Percentiles rank a stretch among this genome's conserved stretches.
phyloP scores from a whole-genome alignment of 2,888 invertebrate species.

The Mesorhabditis sp. region DNA sequence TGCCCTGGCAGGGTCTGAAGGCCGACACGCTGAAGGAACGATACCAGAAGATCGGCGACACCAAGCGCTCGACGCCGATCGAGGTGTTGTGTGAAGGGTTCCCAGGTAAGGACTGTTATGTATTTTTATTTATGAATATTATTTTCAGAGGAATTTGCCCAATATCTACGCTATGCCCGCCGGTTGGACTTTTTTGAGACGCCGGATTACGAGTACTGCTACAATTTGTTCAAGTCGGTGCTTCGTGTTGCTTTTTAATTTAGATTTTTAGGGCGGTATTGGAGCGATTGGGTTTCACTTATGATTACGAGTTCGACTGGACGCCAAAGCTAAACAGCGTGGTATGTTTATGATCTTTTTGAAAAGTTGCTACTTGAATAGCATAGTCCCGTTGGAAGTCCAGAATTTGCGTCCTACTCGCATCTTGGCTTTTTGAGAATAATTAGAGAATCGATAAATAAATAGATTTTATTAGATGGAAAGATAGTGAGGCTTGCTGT shows the following conservation, averaged over 20 bases:
- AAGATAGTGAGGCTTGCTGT: too few relatives aligned
- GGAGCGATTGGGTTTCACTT: conserved; percentile 52
- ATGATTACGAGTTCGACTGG: conserved; percentile 59
- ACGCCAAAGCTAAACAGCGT: conserved; percentile 56
- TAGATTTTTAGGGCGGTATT: conserved; percentile 26
- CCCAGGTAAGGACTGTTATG: conserved; percentile 63
- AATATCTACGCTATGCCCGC: conserved; percentile 91
- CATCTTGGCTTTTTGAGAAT: too few relatives aligned
- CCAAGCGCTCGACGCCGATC: conserved; percentile 96
- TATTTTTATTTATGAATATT: conserved; percentile 1
- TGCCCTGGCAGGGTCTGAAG: conserved; percentile 99
- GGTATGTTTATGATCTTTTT: conserved; percentile 20
- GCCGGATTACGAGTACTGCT: conserved; percentile 91
- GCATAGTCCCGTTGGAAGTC: too few relatives aligned
- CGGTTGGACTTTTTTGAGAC: conserved; percentile 98
- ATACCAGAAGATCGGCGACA: conserved; percentile 99
- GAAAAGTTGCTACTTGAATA: neutral
- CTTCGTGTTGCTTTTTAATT: conserved; percentile 7
- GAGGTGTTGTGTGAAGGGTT: conserved; percentile 76
- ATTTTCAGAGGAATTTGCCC: conserved; percentile 87
- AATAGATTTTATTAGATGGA: too few relatives aligned
- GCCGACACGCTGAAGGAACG: conserved; percentile 61
- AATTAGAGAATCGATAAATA: too few relatives aligned
- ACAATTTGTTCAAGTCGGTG: conserved; percentile 54
- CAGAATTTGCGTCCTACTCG: too few relatives aligned